Evolutionary conservation across 2,113 vertebrate genomes (phyloP).

Genomic region (Nothocercus nigrocapillus): DNA sequence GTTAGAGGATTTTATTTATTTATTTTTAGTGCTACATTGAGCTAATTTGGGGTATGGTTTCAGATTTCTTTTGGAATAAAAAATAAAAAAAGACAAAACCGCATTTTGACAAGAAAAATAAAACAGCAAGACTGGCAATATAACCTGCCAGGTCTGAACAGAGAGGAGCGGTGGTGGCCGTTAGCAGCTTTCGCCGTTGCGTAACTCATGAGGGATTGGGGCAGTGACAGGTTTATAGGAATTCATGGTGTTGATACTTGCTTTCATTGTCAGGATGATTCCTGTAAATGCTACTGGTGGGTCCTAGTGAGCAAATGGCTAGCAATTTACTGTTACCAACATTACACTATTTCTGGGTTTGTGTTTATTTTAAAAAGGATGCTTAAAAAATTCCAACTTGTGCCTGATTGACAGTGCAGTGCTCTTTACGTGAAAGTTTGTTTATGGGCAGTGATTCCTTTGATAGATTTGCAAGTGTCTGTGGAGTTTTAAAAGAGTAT

Average conservation of each 20-base stretch:
- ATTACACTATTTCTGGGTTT: slow-evolving; percentile 72
- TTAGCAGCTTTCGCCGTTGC: slow-evolving; percentile 30
- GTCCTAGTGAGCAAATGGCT: slow-evolving; percentile 60
- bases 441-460: slow-evolving; percentile 77
- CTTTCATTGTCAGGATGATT: slow-evolving; percentile 74
- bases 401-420: slow-evolving; percentile 70
- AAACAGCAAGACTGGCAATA: not conserved
- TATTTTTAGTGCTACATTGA: not conserved
- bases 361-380: slow-evolving; percentile 70
- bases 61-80: not conserved
- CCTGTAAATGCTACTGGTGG: slow-evolving; percentile 64
- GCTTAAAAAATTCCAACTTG: slow-evolving; percentile 68
- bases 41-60: not conserved
- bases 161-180: not conserved
- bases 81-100: not conserved
- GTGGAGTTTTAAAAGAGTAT: slow-evolving; percentile 80
- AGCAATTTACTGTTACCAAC: slow-evolving; percentile 68
- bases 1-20: not conserved
- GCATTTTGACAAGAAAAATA: not conserved
- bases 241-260: slow-evolving; percentile 69
- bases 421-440: slow-evolving; percentile 76
- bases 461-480: slow-evolving; percentile 83
- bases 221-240: slow-evolving; percentile 80
- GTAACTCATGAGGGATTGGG: slow-evolving; percentile 69
- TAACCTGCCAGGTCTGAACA: not conserved